These are phyloP conservation scores for Perca fluviatilis DNA, from an alignment of 2,113 vertebrate species.

Conservation along the genomic window DNA sequence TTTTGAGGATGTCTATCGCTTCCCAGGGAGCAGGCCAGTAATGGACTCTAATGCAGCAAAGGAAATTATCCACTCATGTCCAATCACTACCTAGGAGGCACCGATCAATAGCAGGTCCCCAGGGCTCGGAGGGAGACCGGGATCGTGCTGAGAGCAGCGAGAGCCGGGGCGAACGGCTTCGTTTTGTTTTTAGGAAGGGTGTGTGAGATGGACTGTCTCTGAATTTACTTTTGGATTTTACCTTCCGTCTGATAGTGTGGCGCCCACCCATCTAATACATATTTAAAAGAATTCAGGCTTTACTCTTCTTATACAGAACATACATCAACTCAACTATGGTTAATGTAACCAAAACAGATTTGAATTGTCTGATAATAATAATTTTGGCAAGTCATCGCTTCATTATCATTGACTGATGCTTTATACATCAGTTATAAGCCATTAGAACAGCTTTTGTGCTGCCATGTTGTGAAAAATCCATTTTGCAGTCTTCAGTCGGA, in stretches of 20 bases:
- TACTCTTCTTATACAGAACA: background rate
- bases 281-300: background rate
- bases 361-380: background rate
- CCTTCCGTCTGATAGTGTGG: background rate
- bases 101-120: slow-evolving; percentile 76
- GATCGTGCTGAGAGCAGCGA: slow-evolving; percentile 55
- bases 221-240: slow-evolving; percentile 16
- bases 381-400: too few relatives aligned
- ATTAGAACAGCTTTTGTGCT: background rate
- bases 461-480: background rate
- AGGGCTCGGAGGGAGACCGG: slow-evolving; percentile 61
- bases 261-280: background rate
- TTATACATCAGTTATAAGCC: background rate
- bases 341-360: background rate
- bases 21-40: slow-evolving; percentile 76
- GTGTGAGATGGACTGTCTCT: background rate
- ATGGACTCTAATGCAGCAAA: slow-evolving; percentile 83
- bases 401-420: background rate
- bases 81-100: slow-evolving; percentile 79
- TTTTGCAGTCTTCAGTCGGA: background rate
- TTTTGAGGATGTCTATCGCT: slow-evolving; percentile 73
- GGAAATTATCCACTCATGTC: slow-evolving; percentile 82
- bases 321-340: background rate
- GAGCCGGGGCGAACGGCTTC: background rate
- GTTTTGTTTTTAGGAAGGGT: background rate